Conservation (phyloP, 1,140 invertebrate species). For the Penaeus indicus region DNA sequence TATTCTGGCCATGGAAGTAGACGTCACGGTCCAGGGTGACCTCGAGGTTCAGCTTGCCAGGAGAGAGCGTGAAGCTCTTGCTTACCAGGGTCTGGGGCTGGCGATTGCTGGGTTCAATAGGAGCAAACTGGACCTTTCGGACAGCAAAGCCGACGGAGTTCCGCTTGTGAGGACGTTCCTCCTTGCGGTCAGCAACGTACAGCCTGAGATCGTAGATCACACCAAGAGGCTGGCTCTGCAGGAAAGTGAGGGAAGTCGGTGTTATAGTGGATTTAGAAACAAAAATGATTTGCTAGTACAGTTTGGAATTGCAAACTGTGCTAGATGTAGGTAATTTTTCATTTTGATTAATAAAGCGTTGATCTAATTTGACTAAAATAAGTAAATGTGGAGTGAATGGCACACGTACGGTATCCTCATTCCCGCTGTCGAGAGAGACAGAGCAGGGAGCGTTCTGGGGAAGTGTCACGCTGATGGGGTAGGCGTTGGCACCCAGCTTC, state of each 20-base stretch:
- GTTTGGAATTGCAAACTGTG: neutral
- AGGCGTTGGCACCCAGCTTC: constrained; percentile 67
- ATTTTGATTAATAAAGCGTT: neutral
- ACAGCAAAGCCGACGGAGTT: constrained; percentile 77
- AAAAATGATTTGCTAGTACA: too few species aligned
- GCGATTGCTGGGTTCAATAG: constrained; percentile 77
- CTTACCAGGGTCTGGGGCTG: constrained; percentile 88
- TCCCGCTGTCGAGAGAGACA: constrained; percentile 83
- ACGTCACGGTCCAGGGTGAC: constrained; percentile 95
- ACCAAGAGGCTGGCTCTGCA: constrained; percentile 87
- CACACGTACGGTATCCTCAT: constrained; percentile 76
- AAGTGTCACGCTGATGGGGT: constrained; percentile 65
- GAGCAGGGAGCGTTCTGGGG: constrained; percentile 79
- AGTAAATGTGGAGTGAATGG: neutral
- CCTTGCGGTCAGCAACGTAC: constrained; percentile 85
- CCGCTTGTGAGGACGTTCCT: constrained; percentile 88
- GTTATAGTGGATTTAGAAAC: too few species aligned
- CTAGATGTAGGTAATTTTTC: neutral
- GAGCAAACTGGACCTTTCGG: constrained; percentile 79
- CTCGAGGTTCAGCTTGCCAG: constrained; percentile 88
- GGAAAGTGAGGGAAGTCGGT: too few species aligned
- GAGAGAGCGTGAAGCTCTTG: constrained; percentile 89
- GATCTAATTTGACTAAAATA: neutral
- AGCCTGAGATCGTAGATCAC: constrained; percentile 80
- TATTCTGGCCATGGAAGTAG: constrained; percentile 95